Evolutionary conservation across 2,888 invertebrate genomes (phyloP), one percentile per base, ranked within the genome.

Genomic region (Melitaea athalia): DNA sequence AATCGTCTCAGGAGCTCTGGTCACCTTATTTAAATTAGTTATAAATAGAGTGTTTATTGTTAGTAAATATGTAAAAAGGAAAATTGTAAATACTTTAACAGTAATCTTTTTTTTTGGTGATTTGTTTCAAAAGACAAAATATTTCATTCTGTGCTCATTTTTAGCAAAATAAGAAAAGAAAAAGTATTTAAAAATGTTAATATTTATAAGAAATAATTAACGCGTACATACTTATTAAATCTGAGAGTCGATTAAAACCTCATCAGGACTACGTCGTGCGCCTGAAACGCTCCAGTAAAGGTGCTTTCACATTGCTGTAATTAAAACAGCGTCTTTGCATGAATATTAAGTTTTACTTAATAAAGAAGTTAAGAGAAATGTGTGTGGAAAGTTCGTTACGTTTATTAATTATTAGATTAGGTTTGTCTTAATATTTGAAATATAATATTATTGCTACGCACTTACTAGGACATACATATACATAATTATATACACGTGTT

Each of bases 181-280:
- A 5, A 38, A 38, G 5, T 38, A 8, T 38, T 38, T 5, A 0
- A 38, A 2, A 38, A 38, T 38, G 5, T 15, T 50, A n/a, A 52
- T 17, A 17, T 52, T 17, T 17, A 52, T 24, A 3, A 4, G 24
- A 38, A 61, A 64, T 11, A 59, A 47, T 49, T 47, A 38, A 59
- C 14, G 24, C 15, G 61, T 31, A 17, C 53, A 24, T 24, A 66
- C 47, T 66, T 47, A 55, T 60, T 63, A 53, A 49, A 50, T 64
- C 67, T 61, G 68, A 72, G 72, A 70, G 71, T 72, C 72, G 67
- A 75, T 77, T 77, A 74, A 77, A 74, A 68, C 64, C 70, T 64
- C 75, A 71, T 75, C 65, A 70, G 43, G 45, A 45, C 45, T 11
- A 45, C 45, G 55, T 59, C 38, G 38, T 38, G 38, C 63, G 62